These are phyloP conservation scores for Dryas iulia DNA, from an alignment of 1,140 invertebrate genomes.

Conservation along the genomic window DNA sequence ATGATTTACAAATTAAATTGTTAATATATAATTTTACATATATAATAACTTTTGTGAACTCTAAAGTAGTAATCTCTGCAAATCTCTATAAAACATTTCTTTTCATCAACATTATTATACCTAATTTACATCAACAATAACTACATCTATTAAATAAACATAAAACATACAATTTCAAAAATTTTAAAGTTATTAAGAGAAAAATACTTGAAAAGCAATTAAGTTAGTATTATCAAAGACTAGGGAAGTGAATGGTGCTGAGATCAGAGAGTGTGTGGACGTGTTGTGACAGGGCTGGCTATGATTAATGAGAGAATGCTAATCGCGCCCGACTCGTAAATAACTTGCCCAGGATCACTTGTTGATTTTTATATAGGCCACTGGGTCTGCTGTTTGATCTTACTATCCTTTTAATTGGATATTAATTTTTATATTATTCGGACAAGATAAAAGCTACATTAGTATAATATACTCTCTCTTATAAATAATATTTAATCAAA, in stretches of 20 bases:
- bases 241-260: conserved; percentile 42
- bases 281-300: conserved; percentile 59
- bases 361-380: conserved; percentile 60
- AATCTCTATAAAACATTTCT: too few species aligned
- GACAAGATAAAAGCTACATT: neutral
- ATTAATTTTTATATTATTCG: neutral
- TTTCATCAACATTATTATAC: too few species aligned
- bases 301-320: conserved; percentile 67
- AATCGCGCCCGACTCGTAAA: conserved; percentile 63
- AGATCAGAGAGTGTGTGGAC: conserved; percentile 60
- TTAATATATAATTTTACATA: too few species aligned
- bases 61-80: too few species aligned
- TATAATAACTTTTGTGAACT: too few species aligned
- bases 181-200: neutral
- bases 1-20: too few species aligned
- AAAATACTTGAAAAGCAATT: conserved; percentile 46
- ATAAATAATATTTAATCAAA: too few species aligned
- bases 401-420: conserved; percentile 4
- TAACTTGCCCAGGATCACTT: conserved; percentile 48
- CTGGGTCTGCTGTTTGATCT: conserved; percentile 33
- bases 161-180: neutral
- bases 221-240: conserved; percentile 38
- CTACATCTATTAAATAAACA: too few species aligned
- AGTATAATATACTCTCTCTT: too few species aligned
- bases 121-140: too few species aligned